Base-by-base conservation (phyloP, 2,888 invertebrate species). In the Dryocosmus kuriphilus region DNA sequence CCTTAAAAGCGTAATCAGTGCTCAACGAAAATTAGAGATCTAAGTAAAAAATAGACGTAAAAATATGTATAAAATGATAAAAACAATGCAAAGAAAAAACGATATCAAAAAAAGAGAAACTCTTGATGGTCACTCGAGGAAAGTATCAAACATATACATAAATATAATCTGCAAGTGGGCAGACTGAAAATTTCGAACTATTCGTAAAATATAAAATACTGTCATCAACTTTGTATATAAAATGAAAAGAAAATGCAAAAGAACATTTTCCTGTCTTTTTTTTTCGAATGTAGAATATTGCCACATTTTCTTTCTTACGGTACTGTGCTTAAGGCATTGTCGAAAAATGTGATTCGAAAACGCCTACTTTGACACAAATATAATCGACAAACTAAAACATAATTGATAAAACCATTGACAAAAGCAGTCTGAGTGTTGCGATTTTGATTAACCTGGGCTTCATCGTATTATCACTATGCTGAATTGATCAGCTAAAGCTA, bases 121-220 rank as follows among this genome's bases (percentile, higher is more conserved):
- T 71, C 71, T 71, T 71, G n/a, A 51, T 51, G 71, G 32, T 71
- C n/a, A 78, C n/a, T 38, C 14, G 32, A 32, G 75, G 75, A 57
- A 57, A 57, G 16, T 74, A 62, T 51, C 1, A 75, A 79, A 35
- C 76, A 62, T 71, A 67, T 41, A 71, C 16, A 74, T 61, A 77
- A 74, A 74, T 63, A 77, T 71, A 30, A 62, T 55, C 41, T 55
- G 51, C 57, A 46, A 65, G 62, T 57, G 61, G 51, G n/a, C 46
- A 79, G n/a, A 55, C 7, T 75, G 81, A 84, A 83, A 84, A 81
- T 86, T 87, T 82, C 75, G 82, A 87, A 87, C 84, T 86, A 80
- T 84, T 86, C 83, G 80, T 86, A 86, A 87, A 87, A 88, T 84
- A 85, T 85, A 88, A 89, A 90, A 90, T 88, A 89, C 87, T 87